A percentile compares a stretch with the other conserved stretches of the same genome.
Conservation (phyloP, 1,140 invertebrate genomes). For the Zaprionus vittiger region DNA sequence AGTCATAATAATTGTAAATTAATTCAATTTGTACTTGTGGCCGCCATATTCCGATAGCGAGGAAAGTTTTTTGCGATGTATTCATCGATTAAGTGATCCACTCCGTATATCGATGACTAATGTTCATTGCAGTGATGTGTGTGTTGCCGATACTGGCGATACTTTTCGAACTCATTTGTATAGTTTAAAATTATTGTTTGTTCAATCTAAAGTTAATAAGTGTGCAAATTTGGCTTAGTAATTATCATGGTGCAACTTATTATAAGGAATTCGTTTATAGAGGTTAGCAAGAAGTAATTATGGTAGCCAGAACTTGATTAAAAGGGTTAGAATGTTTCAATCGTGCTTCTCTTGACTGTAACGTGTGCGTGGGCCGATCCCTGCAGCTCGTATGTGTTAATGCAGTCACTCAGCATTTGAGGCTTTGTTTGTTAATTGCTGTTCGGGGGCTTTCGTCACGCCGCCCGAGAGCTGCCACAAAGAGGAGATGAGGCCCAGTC, state of each 20-base stretch:
- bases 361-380: constrained; percentile 24
- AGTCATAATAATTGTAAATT: neutral
- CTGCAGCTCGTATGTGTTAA: constrained; percentile 26
- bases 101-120: neutral
- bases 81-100: neutral
- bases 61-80: neutral
- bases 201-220: neutral
- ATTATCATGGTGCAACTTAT: neutral
- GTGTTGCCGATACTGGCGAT: no score
- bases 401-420: constrained; percentile 41
- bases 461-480: constrained; percentile 9
- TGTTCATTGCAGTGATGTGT: neutral
- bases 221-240: neutral
- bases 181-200: neutral
- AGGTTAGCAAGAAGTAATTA: neutral
- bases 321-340: neutral
- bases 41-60: neutral
- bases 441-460: constrained; percentile 40
- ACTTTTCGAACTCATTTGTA: no score
- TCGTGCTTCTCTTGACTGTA: neutral
- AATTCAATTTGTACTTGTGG: neutral
- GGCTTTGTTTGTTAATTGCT: constrained; percentile 45
- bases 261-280: neutral
- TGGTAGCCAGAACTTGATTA: neutral
- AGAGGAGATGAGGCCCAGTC: constrained; percentile 31